These are phyloP conservation scores for Sardina pilchardus DNA, from an alignment of 2,113 vertebrate species.

Conservation along the genomic window DNA sequence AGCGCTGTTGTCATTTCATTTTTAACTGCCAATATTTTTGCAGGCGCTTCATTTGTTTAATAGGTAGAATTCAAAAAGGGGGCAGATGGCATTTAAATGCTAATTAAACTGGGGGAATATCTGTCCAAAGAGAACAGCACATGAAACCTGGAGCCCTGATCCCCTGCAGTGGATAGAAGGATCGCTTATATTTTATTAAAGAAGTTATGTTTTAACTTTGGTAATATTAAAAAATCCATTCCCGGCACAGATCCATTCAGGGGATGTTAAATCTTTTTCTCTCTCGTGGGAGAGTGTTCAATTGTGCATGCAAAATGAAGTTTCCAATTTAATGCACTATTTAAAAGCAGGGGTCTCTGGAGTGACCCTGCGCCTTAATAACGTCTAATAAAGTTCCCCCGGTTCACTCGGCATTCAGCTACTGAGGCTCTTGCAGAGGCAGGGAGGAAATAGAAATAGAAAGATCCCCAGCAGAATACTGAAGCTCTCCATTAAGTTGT, in stretches of 20 bases:
- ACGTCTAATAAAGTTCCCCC: constrained; percentile 55
- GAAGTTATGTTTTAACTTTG: constrained; percentile 59
- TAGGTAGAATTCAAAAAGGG: neutral
- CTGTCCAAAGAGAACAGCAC: neutral
- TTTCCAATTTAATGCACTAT: constrained; percentile 68
- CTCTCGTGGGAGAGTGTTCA: constrained; percentile 64
- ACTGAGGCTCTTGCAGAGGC: constrained; percentile 43
- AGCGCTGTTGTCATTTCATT: constrained; percentile 10
- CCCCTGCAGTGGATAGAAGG: constrained; percentile 46
- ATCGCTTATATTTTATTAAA: constrained; percentile 66
- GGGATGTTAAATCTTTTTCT: constrained; percentile 66
- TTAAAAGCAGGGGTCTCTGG: constrained; percentile 65
- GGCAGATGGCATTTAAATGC: constrained; percentile 16
- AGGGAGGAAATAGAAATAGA: neutral
- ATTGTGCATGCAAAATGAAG: constrained; percentile 74
- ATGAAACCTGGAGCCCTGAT: neutral
- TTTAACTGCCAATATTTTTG: constrained; percentile 19
- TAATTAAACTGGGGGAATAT: constrained; percentile 14
- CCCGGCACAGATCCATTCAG: constrained; percentile 62
- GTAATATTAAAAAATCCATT: constrained; percentile 69
- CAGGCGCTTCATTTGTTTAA: constrained; percentile 7
- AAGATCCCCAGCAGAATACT: constrained; percentile 44
- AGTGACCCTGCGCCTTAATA: constrained; percentile 65
- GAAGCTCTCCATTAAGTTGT: constrained; percentile 58
- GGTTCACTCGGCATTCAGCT: constrained; percentile 49